Base-by-base conservation (phyloP, 2,888 invertebrate species). In the Eremobia ochroleuca region DNA sequence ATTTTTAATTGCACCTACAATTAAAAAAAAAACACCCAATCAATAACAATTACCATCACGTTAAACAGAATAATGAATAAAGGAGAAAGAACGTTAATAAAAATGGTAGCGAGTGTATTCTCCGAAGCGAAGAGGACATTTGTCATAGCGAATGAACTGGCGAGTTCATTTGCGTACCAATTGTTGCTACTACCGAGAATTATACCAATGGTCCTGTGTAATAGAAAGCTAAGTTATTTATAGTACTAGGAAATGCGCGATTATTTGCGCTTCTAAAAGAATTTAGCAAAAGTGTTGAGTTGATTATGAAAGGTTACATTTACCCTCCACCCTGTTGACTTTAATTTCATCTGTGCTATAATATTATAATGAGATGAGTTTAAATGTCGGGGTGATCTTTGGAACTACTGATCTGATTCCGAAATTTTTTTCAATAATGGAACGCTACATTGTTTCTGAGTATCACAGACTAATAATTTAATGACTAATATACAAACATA, bases 111-210 rank as follows among this genome's bases (percentile, higher is more conserved):
- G 49, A 72, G 28, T 68, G 1, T 76, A 85, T 73, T 72, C 59
- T 34, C 25, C 21, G 34, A 28, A 66, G 62, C 74, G 67, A 80
- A 79, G 59, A 49, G 9, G 3, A 73, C 69, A 85, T 83, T 83
- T 76, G 82, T 83, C 83, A 83, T 73, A 76, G 25, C 52, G 64
- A 85, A 82, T 81, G 82, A 73, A 76, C 66, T 81, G 34, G 69
- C 61, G 66, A 58, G 55, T 81, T 81, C 69, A 78, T 83, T 81
- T 70, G 70, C 55, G 55, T 71, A 61, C 37, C 65, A 79, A 62
- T 82, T 66, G 65, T 68, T 81, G 58, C 85, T 73, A 73, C 37
- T 31, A 72, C 62, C 5, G 31, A 67, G 73, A 85, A 70, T 82
- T 82, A 70, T 79, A 55, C 65, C 68, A 79, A 52, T 59, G 52